Base-by-base conservation (phyloP, 2,888 invertebrate genomes). In the Cybosia mesomella region DNA sequence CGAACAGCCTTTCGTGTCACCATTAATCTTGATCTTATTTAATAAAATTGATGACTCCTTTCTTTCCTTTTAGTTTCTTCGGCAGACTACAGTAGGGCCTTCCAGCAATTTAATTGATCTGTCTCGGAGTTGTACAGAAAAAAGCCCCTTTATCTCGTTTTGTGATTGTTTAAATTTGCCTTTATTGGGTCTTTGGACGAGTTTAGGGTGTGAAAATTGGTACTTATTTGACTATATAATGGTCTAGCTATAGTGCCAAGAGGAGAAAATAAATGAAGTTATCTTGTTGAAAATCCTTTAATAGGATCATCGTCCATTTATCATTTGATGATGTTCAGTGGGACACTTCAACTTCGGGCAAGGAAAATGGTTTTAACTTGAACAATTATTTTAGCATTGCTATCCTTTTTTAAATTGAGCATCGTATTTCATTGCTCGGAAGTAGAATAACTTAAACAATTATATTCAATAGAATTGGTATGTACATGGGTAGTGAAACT, bases 21-120 rank as follows among this genome's bases (percentile, higher is more conserved):
- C 85, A 91, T 92, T 87, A 84, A 88, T 91, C 91, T 90, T 85
- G 83, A 87, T 90, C 85, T 88, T 85, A 87, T 91, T 89, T 88
- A 88, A 88, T 86, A 85, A 88, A 89, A 91, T 92, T 88, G 91
- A 92, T 90, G 91, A 85, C 81, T 83, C 80, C 75, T 73, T 79
- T 81, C 83, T 80, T 79, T 81, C 82, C 75, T 79, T 53, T 83
- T 76, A 82, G 81, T 79, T 77, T 77, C 74, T 75, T 73, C 75
- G 75, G 64, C 53, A 57, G 59, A 21, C 24, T 34, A 70, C 70
- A 71, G 55, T 73, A 28, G 57, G 21, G 63, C 49, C 28, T 58
- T 43, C 67, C 28, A 66, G 58, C 34, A 53, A 70, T 69, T 77
- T 80, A 80, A 80, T 74, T 77, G 77, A 77, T 80, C 77, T 77